Conservation (phyloP, 2,113 vertebrate species). For the Eidolon helvum region DNA sequence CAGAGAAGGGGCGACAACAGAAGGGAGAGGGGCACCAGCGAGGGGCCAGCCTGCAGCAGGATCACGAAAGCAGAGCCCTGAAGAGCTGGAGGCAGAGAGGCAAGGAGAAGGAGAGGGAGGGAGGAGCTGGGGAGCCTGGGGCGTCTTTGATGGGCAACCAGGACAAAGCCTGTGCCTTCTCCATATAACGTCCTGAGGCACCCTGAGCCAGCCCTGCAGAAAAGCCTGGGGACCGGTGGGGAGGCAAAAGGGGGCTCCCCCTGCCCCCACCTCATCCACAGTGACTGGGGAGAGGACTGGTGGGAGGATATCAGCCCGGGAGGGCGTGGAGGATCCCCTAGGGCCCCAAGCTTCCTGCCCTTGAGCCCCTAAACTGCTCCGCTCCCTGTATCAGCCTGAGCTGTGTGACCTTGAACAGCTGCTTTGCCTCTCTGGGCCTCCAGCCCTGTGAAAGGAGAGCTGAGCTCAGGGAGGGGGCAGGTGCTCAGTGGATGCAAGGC, state of each 20-base stretch:
- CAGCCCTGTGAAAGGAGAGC: background rate
- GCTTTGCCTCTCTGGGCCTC: background rate
- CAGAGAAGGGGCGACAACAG: background rate
- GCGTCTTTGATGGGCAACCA: accelerated
- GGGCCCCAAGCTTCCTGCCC: too few relatives aligned
- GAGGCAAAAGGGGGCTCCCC: background rate
- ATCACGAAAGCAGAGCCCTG: background rate
- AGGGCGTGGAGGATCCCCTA: accelerated
- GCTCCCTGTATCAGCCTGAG: background rate
- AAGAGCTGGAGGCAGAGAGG: background rate
- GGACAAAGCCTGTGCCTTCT: background rate
- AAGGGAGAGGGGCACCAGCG: background rate
- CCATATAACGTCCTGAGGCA: background rate
- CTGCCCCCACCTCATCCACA: accelerated
- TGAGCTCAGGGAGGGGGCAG: accelerated
- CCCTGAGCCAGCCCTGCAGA: too few relatives aligned
- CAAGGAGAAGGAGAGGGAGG: background rate
- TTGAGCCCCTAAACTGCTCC: background rate
- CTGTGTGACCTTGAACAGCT: background rate
- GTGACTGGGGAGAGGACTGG: background rate
- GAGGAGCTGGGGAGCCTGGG: background rate
- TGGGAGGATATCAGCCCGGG: background rate
- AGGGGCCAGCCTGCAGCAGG: background rate
- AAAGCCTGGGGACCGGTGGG: background rate
- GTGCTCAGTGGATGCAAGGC: background rate